Conservation (phyloP, 2,113 vertebrate genomes). For the Pseudorhombus dupliciocellatus region DNA sequence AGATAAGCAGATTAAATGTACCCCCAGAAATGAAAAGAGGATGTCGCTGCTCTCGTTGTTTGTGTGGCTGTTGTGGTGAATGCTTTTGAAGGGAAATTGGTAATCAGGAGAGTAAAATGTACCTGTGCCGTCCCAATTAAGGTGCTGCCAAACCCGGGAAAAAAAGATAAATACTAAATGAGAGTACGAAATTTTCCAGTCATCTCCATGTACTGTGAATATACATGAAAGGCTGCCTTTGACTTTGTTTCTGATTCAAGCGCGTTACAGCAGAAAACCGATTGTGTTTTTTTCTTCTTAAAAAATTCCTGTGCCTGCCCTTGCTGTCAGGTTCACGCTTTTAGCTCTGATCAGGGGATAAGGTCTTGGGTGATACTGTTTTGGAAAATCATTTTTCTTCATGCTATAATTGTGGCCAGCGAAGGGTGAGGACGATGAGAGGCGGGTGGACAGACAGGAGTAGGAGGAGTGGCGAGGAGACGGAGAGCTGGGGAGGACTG, state of each 20-base stretch:
- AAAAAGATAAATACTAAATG: constrained; percentile 2
- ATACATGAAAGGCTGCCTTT: neutral
- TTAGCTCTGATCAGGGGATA: constrained; percentile 32
- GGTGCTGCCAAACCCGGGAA: neutral
- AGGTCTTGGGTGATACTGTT: constrained; percentile 42
- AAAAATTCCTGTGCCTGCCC: constrained; percentile 9
- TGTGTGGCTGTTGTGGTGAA: constrained; percentile 17
- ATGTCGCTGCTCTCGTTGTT: constrained; percentile 15
- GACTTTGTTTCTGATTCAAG: constrained; percentile 1
- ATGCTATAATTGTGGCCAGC: constrained; percentile 66
- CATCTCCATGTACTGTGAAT: neutral
- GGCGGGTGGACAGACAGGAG: constrained; percentile 47
- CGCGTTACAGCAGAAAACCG: neutral
- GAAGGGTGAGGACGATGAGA: constrained; percentile 69
- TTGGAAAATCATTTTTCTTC: constrained; percentile 62
- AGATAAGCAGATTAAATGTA: constrained; percentile 66
- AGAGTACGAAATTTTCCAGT: constrained; percentile 5
- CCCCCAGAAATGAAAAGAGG: constrained; percentile 38
- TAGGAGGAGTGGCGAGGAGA: constrained; percentile 10
- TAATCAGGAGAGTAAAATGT: constrained; percentile 29
- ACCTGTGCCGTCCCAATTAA: constrained; percentile 25
- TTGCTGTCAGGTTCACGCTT: constrained; percentile 33
- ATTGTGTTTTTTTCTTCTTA: neutral
- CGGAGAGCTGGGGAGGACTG: constrained; percentile 36
- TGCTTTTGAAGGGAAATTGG: constrained; percentile 33